Conservation (phyloP, 2,113 vertebrate genomes). For the Elanoides forficatus region DNA sequence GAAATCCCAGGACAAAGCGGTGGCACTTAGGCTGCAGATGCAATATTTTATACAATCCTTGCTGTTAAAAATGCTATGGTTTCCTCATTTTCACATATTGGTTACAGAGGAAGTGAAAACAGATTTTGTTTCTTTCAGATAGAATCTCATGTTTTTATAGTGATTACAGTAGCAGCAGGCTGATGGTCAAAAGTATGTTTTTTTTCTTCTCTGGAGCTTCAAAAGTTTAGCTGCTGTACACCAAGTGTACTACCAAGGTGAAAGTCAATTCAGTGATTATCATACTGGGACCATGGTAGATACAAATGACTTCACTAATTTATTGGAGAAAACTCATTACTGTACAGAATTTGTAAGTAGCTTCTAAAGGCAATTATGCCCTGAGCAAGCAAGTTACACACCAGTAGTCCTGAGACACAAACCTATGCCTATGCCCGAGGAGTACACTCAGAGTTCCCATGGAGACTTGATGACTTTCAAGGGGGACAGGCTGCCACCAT, state of each 20-base stretch:
- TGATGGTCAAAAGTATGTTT: background rate
- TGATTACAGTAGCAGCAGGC: background rate
- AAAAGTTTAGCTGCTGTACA: background rate
- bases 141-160: background rate
- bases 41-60: background rate
- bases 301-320: background rate
- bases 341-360: background rate
- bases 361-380: background rate
- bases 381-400: background rate
- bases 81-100: background rate
- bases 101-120: background rate
- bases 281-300: background rate
- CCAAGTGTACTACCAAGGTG: background rate
- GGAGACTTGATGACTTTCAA: background rate
- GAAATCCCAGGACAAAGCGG: slow-evolving; percentile 34
- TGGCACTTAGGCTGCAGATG: slow-evolving; percentile 4
- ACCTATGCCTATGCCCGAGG: background rate
- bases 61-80: background rate
- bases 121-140: background rate
- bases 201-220: background rate
- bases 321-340: slow-evolving; percentile 5
- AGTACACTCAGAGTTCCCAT: background rate
- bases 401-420: background rate
- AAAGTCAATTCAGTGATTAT: slow-evolving; percentile 4
- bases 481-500: background rate